Conservation (phyloP, 2,113 vertebrate genomes). For the Tachysurus vachellii region DNA sequence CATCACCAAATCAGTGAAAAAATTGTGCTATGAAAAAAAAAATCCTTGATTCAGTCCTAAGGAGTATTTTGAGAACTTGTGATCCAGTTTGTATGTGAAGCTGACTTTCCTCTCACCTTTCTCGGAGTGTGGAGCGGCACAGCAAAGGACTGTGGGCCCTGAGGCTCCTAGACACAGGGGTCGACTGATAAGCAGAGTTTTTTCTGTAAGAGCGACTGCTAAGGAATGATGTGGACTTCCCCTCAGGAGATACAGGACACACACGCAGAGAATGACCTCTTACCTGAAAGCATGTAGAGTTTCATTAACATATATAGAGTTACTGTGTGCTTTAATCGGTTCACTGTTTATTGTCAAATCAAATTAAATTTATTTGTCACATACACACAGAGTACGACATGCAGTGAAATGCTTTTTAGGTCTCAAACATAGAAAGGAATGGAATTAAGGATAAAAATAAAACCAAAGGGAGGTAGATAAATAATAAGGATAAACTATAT, state of each 20-base stretch:
- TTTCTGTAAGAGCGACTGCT: conserved; percentile 54
- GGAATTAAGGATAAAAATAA: too few species aligned
- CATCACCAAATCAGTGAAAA: too few species aligned
- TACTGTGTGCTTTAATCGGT: not conserved
- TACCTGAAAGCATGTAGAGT: conserved; percentile 63
- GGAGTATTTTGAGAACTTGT: not conserved
- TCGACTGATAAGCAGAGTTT: conserved; percentile 56
- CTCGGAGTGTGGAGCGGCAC: conserved; percentile 78
- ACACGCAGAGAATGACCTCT: conserved; percentile 55
- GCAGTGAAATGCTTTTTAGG: too few species aligned
- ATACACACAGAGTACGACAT: too few species aligned
- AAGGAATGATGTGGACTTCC: conserved; percentile 53
- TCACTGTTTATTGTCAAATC: not conserved
- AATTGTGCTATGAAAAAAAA: not conserved
- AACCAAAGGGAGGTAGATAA: too few species aligned
- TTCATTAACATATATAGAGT: not conserved
- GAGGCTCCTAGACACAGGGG: conserved; percentile 64
- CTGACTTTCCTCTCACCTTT: conserved; percentile 76
- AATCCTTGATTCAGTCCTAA: not conserved
- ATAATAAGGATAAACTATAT: too few species aligned
- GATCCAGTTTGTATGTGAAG: not conserved
- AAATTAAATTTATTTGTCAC: too few species aligned
- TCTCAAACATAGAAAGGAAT: too few species aligned
- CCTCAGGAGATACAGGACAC: conserved; percentile 63
- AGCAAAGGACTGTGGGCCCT: conserved; percentile 69